A percentile compares a stretch with the other conserved stretches of the same genome.
Evolutionary conservation across 1,140 invertebrate genomes (phyloP).

Genomic region (Heliothis virescens): DNA sequence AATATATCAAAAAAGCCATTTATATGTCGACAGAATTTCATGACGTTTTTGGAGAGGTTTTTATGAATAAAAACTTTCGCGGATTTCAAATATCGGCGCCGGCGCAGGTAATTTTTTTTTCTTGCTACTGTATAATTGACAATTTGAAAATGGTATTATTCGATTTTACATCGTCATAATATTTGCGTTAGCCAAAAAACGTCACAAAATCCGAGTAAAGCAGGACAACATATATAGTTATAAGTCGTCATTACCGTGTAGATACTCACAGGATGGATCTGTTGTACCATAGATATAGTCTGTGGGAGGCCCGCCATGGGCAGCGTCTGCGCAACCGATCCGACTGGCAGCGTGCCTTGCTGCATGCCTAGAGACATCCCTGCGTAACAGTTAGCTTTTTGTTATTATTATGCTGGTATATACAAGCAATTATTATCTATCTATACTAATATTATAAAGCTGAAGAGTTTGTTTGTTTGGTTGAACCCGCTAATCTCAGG

Average conservation of each 20-base stretch:
- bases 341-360: conserved; percentile 73
- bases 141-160: no score
- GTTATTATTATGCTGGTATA: no score
- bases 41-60: neutral
- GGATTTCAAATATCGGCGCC: no score
- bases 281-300: conserved; percentile 83
- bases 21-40: neutral
- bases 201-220: neutral
- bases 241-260: conserved; percentile 14
- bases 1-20: neutral
- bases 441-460: no score
- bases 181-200: neutral
- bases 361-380: conserved; percentile 81
- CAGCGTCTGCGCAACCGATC: conserved; percentile 78
- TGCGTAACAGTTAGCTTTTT: conserved; percentile 40
- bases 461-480: no score
- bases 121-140: no score
- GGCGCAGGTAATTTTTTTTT: no score
- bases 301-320: conserved; percentile 79
- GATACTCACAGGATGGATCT: conserved; percentile 78
- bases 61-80: no score
- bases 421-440: no score
- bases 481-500: no score
- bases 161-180: no score
- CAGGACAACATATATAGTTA: conserved; percentile 6